Conservation (phyloP, 2,888 invertebrate species). For the Troides helena region DNA sequence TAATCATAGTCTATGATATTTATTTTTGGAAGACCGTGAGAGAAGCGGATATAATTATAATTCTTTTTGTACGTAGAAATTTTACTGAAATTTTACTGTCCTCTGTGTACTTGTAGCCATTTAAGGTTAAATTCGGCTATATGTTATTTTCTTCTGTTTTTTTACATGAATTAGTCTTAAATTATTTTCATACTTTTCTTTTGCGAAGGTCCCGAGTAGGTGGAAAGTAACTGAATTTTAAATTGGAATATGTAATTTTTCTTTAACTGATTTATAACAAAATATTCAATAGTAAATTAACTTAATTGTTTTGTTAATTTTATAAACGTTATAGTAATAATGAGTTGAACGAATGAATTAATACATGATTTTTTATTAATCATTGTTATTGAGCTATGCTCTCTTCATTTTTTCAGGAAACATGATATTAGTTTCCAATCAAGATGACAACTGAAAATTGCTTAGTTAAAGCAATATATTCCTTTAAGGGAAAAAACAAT, state of each 20-base stretch:
- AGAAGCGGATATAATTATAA: constrained; percentile 47
- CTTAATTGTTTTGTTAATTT: neutral
- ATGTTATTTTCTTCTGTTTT: constrained; percentile 7
- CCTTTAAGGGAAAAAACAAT: constrained; percentile 97
- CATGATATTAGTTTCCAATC: constrained; percentile 57
- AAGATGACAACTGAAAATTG: constrained; percentile 82
- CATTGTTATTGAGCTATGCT: neutral
- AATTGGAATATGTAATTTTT: neutral
- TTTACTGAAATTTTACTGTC: constrained; percentile 29
- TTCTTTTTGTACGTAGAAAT: constrained; percentile 47
- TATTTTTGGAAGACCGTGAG: constrained; percentile 61
- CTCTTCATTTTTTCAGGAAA: constrained; percentile 38
- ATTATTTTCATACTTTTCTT: neutral
- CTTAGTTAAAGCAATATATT: constrained; percentile 94
- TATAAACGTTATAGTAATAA: neutral
- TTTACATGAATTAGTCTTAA: neutral
- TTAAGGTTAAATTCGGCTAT: constrained; percentile 13
- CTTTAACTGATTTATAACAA: neutral
- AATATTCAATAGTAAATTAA: neutral
- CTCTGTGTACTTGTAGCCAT: constrained; percentile 11
- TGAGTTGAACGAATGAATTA: neutral
- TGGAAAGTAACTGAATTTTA: neutral
- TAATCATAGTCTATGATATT: constrained; percentile 41
- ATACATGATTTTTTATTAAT: neutral
- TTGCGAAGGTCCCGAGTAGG: neutral